Evolutionary conservation across 2,797 vertebrate species (phyloP).

Genomic region (Taenioides sp.): DNA sequence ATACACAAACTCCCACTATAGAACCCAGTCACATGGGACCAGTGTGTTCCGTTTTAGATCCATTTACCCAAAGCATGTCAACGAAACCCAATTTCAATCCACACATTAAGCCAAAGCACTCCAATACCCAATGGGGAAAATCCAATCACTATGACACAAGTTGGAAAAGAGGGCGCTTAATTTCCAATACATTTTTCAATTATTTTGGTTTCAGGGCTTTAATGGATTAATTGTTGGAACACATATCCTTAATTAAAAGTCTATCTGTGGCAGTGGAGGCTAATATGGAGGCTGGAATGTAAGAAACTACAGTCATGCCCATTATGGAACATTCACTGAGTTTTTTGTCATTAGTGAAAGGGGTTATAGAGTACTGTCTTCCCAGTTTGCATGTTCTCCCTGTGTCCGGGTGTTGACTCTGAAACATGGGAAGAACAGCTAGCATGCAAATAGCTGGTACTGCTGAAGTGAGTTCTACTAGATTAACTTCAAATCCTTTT

Average conservation of each 20-base stretch:
- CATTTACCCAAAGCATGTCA: background rate
- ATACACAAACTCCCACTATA: too few species aligned
- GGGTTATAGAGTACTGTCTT: too few species aligned
- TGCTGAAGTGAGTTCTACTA: too few species aligned
- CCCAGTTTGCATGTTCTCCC: background rate
- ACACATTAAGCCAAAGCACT: slow-evolving; percentile 5
- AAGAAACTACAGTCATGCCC: background rate
- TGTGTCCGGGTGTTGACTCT: background rate
- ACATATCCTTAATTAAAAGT: slow-evolving; percentile 12
- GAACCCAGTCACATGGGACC: background rate
- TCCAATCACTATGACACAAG: background rate
- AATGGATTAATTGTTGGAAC: slow-evolving; percentile 11
- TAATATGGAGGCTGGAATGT: background rate
- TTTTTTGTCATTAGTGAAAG: background rate
- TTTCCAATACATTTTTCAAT: slow-evolving; percentile 14
- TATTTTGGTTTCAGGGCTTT: slow-evolving; percentile 3
- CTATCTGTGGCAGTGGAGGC: slow-evolving; percentile 1
- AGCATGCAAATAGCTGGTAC: too few species aligned
- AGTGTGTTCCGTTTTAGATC: background rate
- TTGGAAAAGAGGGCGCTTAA: slow-evolving; percentile 3
- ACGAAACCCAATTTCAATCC: slow-evolving; percentile 3
- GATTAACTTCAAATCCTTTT: too few species aligned
- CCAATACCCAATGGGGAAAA: background rate
- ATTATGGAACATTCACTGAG: background rate
- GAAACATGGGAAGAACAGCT: too few species aligned